Percentiles rank a stretch among this genome's conserved stretches.
Evolutionary conservation across 2,113 vertebrate genomes (phyloP).

Genomic region (Vombatus ursinus): DNA sequence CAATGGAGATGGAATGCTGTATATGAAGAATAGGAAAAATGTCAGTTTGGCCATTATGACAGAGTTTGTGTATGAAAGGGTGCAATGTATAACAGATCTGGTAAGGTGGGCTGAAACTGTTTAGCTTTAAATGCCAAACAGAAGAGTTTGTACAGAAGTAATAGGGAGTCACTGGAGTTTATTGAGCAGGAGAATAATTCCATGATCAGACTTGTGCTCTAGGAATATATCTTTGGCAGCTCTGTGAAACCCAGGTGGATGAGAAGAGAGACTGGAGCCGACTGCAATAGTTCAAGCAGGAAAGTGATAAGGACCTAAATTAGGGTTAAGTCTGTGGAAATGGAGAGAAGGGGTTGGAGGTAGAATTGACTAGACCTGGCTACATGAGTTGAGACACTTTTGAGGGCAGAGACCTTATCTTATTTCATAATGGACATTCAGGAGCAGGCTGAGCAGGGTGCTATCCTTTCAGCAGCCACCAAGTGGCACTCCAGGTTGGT

Average conservation of each 20-base stretch:
- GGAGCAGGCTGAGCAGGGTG: not conserved
- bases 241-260: not conserved
- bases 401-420: not conserved
- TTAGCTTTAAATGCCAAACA: not conserved
- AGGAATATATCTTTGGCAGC: not conserved
- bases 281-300: rapidly evolving
- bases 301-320: rapidly evolving
- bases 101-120: too few relatives aligned
- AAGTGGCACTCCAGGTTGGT: slow-evolving; percentile 72
- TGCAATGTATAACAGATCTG: too few relatives aligned
- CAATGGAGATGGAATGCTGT: too few relatives aligned
- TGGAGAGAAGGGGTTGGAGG: not conserved
- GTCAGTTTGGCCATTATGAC: too few relatives aligned
- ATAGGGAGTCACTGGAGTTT: not conserved
- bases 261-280: too few relatives aligned
- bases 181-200: not conserved
- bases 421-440: not conserved
- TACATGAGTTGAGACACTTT: not conserved
- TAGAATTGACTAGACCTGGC: not conserved
- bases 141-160: not conserved
- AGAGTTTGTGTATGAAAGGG: too few relatives aligned
- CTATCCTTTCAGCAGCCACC: slow-evolving; percentile 24
- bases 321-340: not conserved
- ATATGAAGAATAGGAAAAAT: too few relatives aligned
- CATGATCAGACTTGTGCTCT: not conserved